A percentile compares a stretch with the other conserved stretches of the same genome.
phyloP scores from a whole-genome alignment of 2,888 invertebrate genomes.

The Harpagoxenus sublaevis region DNA sequence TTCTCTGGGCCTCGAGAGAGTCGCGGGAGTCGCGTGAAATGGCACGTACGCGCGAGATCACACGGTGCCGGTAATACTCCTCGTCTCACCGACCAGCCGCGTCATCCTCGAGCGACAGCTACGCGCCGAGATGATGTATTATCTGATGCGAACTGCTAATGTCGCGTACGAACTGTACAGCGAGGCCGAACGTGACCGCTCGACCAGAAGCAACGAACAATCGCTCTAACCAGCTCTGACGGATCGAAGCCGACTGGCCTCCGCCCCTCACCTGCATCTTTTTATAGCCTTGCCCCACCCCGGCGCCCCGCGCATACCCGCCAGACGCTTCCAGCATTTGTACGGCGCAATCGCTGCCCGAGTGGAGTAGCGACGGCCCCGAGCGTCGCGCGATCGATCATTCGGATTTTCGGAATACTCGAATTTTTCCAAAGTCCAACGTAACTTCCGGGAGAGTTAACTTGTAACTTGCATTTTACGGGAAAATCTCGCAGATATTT shows the following conservation, averaged over 20 bases:
- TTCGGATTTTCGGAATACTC: not conserved
- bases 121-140: too few species aligned
- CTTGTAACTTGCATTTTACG: not conserved
- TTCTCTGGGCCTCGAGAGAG: too few species aligned
- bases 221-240: slow-evolving; percentile 51
- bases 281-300: slow-evolving; percentile 80
- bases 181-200: not conserved
- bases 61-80: slow-evolving; percentile 35
- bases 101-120: not conserved
- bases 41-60: not conserved
- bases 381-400: slow-evolving; percentile 63
- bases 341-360: slow-evolving; percentile 81
- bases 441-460: not conserved
- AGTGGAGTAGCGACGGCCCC: slow-evolving; percentile 72
- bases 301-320: slow-evolving; percentile 67
- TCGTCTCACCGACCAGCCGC: slow-evolving; percentile 45
- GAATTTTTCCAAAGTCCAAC: not conserved
- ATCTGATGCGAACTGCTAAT: not conserved
- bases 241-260: slow-evolving; percentile 83
- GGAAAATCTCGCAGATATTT: too few species aligned
- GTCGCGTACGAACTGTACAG: not conserved
- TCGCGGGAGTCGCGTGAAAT: too few species aligned
- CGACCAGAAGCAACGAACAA: not conserved
- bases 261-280: slow-evolving; percentile 84
- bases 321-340: slow-evolving; percentile 70